Conservation (phyloP, 2,113 vertebrate genomes). For the Oncorhynchus nerka region DNA sequence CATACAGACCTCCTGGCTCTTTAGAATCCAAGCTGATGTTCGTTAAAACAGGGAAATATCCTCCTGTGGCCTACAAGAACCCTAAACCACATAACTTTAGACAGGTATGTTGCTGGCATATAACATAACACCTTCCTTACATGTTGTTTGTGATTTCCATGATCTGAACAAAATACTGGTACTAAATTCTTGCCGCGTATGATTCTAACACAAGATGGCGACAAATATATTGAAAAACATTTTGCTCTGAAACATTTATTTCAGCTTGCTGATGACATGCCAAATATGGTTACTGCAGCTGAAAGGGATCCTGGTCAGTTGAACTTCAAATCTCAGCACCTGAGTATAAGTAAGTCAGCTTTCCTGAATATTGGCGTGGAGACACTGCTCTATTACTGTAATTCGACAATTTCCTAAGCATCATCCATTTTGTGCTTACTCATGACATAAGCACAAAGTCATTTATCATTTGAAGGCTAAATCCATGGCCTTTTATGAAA, state of each 20-base stretch:
- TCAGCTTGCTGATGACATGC: slow-evolving; percentile 58
- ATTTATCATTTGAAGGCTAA: too few relatives aligned
- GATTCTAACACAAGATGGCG: slow-evolving; percentile 21
- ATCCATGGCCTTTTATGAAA: too few relatives aligned
- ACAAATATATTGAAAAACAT: neutral
- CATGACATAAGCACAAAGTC: too few relatives aligned
- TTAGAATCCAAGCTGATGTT: slow-evolving; percentile 61
- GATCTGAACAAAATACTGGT: too few relatives aligned
- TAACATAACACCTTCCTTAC: neutral
- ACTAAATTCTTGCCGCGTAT: too few relatives aligned
- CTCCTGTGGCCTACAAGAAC: slow-evolving; percentile 51
- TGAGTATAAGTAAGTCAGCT: slow-evolving; percentile 58
- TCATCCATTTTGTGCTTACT: slow-evolving; percentile 9
- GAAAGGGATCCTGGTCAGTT: slow-evolving; percentile 67
- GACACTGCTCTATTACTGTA: neutral
- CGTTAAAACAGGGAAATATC: slow-evolving; percentile 62
- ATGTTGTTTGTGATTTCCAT: neutral
- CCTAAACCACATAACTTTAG: slow-evolving; percentile 70
- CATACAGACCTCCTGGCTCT: slow-evolving; percentile 50
- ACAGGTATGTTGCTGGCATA: slow-evolving; percentile 51
- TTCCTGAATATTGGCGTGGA: neutral
- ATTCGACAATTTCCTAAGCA: slow-evolving; percentile 29
- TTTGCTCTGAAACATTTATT: slow-evolving; percentile 1
- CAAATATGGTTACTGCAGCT: slow-evolving; percentile 59
- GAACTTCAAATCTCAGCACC: slow-evolving; percentile 63